phyloP scores from a whole-genome alignment of 2,113 vertebrate genomes.

The Poicephalus meyeri region DNA sequence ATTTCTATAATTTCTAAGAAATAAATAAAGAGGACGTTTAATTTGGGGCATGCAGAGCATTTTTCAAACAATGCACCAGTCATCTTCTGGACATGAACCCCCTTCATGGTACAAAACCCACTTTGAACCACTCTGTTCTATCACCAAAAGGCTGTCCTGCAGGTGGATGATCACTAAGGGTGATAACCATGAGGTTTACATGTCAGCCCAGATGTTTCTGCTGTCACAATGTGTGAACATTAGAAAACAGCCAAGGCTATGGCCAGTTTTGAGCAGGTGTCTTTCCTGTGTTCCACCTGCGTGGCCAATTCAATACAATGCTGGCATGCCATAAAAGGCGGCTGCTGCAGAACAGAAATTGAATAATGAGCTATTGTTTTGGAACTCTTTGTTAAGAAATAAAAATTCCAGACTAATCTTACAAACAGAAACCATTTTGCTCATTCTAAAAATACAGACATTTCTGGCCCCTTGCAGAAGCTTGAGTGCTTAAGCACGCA shows the following conservation, averaged over 20 bases:
- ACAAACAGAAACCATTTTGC: not conserved
- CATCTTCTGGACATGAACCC: not conserved
- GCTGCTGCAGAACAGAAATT: not conserved
- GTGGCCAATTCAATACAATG: not conserved
- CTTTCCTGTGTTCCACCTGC: constrained; percentile 54
- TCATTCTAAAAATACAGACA: not conserved
- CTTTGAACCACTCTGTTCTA: not conserved
- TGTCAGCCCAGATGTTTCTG: constrained; percentile 10
- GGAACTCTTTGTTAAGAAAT: not conserved
- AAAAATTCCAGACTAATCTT: not conserved
- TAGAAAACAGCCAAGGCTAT: not conserved
- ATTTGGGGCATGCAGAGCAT: not conserved
- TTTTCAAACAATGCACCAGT: not conserved
- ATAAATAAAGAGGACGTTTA: not conserved
- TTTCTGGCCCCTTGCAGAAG: not conserved
- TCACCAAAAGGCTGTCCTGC: not conserved
- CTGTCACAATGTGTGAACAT: not conserved
- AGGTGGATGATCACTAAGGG: not conserved
- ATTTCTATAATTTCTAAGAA: not conserved
- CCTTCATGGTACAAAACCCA: not conserved
- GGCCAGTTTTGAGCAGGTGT: constrained; percentile 32
- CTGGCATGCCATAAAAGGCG: constrained; percentile 34
- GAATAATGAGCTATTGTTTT: constrained; percentile 54
- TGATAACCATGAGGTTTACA: constrained; percentile 6
- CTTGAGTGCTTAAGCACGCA: rapidly evolving